Base-by-base conservation (phyloP, 1,140 invertebrate species). In the fruit fly (Drosophila melanogaster) region DNA sequence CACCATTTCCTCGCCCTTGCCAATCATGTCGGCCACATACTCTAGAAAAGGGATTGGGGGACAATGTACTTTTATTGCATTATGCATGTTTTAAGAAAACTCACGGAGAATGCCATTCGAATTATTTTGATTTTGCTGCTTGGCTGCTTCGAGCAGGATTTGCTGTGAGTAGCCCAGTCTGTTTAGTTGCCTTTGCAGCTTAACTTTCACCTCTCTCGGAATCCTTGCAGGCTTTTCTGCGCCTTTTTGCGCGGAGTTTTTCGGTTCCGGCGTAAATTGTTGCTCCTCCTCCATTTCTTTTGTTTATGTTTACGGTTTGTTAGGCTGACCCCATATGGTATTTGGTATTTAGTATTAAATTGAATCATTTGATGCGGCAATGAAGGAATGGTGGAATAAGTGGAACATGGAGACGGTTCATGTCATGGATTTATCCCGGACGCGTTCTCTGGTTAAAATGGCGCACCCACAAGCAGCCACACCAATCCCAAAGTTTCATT, bases 111-210 rank as follows among this genome's bases (percentile, higher is more conserved):
- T 43, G 0, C 22, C 22, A 5, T 73, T 38, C 0, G 54, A 12
- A 8, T 55, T 12, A 15, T 76, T 37, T 11, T 38, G 26, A 0
- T 65, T 26, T 1, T 43, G 47, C 19, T 37, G 33, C 8, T 38
- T 17, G 2, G 75, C 40, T 1, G 44, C 66, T 14, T 26, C n/a
- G 14, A 69, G n/a, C 19, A 86, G 15, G n/a, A 35, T 65, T 14
- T 35, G 24, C 11, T 43, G 64, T 1, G 79, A 72, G 44, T 64
- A 81, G 15, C 83, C 83, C 19, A 59, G n/a, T 17, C 37, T 17
- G 22, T 71, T 38, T 0, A 85, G 17, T 3, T 57, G 60, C 0
- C 57, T 55, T 3, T 86, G 22, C 0, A 81, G 43, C 0, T 55
- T 41, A 2, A 37, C 17, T 43, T 87, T 86, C 0, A 46, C 38